Evolutionary conservation across 1,140 invertebrate genomes (phyloP).

Genomic region (Pogonognathellus flavescens): DNA sequence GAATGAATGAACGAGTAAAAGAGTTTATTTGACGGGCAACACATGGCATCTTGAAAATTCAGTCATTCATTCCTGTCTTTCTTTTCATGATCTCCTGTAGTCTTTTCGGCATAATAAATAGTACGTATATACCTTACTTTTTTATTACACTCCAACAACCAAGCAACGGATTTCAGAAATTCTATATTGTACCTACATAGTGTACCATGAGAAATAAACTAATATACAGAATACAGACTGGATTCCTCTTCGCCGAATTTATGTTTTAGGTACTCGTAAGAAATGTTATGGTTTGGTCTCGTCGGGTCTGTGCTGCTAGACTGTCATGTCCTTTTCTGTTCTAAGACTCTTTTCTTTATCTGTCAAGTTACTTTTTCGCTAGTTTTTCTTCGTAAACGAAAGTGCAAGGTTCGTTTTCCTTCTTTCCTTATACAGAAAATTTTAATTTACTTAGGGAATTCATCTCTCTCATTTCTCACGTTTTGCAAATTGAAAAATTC

Average conservation of each 20-base stretch:
- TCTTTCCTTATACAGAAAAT: background rate
- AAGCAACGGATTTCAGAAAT: background rate
- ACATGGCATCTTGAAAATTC: slow-evolving; percentile 44
- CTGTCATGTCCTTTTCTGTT: slow-evolving; percentile 19
- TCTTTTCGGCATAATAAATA: slow-evolving; percentile 45
- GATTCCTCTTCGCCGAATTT: background rate
- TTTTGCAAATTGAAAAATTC: slow-evolving; percentile 12
- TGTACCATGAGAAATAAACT: no score
- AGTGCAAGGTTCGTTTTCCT: background rate
- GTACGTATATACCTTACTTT: background rate
- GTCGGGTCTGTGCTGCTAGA: background rate
- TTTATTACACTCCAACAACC: slow-evolving; percentile 22
- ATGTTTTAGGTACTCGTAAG: background rate
- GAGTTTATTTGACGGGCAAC: slow-evolving; percentile 41
- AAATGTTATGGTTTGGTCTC: background rate
- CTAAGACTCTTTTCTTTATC: slow-evolving; percentile 32
- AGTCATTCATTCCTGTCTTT: slow-evolving; percentile 29
- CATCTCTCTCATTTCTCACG: slow-evolving; percentile 29
- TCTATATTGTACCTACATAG: no score
- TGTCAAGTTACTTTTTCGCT: background rate
- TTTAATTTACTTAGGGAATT: slow-evolving; percentile 39
- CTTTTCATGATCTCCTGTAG: slow-evolving; percentile 24
- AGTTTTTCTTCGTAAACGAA: background rate
- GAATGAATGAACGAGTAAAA: slow-evolving; percentile 40
- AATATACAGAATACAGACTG: no score